Conservation (phyloP, 2,113 vertebrate genomes). For the Aythya baeri region DNA sequence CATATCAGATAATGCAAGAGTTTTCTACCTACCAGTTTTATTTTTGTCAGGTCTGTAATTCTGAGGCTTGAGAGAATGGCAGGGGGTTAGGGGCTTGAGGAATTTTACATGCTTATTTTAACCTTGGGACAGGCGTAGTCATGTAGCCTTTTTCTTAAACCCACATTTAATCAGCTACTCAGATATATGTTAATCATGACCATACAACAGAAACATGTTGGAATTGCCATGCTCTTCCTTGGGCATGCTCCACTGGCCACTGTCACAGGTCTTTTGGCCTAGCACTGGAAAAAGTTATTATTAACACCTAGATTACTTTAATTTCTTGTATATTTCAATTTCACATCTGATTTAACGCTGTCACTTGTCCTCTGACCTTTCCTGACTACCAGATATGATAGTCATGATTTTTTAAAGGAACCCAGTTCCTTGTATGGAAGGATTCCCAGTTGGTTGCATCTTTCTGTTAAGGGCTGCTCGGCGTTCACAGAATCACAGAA, state of each 20-base stretch:
- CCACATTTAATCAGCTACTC: not conserved
- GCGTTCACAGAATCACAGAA: too few species aligned
- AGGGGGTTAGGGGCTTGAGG: not conserved
- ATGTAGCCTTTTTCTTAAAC: not conserved
- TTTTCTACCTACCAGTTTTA: not conserved
- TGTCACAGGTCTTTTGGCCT: not conserved
- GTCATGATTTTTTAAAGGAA: conserved; percentile 13
- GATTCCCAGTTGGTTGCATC: not conserved
- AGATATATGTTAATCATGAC: not conserved
- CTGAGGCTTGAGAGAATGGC: not conserved
- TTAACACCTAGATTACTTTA: not conserved
- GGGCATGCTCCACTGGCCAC: not conserved
- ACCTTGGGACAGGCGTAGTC: not conserved
- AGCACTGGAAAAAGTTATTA: not conserved
- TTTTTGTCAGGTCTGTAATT: not conserved
- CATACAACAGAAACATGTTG: not conserved
- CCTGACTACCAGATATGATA: not conserved
- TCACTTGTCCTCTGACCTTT: not conserved
- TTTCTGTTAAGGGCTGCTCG: not conserved
- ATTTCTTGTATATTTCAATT: conserved; percentile 1
- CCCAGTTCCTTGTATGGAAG: not conserved
- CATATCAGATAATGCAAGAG: not conserved
- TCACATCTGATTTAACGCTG: not conserved
- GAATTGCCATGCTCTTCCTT: not conserved
- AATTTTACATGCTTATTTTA: not conserved